Percentiles rank a stretch among this genome's conserved stretches.
phyloP scores from a whole-genome alignment of 2,888 invertebrate genomes.

The Drosophila mercatorum region DNA sequence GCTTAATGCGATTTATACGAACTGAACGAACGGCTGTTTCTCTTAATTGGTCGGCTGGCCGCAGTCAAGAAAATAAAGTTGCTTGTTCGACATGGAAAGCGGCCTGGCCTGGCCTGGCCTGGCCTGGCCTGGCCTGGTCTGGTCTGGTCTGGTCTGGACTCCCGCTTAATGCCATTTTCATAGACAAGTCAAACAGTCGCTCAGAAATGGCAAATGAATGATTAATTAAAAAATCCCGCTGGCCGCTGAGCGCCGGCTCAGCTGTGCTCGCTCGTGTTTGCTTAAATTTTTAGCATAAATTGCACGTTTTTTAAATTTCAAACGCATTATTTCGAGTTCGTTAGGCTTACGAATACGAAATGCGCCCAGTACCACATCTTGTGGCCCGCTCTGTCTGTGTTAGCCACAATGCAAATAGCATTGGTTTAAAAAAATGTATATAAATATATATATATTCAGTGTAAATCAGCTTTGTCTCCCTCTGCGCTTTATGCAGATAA shows the following conservation, averaged over 20 bases:
- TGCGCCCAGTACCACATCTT: conserved; percentile 26
- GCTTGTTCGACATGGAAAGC: conserved; percentile 57
- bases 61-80: conserved; percentile 76
- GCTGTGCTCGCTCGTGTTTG: conserved; percentile 46
- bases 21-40: conserved; percentile 64
- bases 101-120: conserved; percentile 11
- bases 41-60: conserved; percentile 77
- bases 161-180: conserved; percentile 79
- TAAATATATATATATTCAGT: conserved; percentile 16
- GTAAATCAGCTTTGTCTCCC: conserved; percentile 37
- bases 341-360: conserved; percentile 82
- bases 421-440: conserved; percentile 48
- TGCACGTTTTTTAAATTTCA: conserved; percentile 81
- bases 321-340: conserved; percentile 84
- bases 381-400: conserved; percentile 28
- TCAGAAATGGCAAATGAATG: conserved; percentile 66
- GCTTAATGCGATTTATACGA: conserved; percentile 80
- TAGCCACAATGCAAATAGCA: conserved; percentile 74
- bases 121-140: conserved; percentile 8
- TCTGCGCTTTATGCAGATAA: conserved; percentile 69
- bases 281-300: conserved; percentile 76
- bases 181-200: conserved; percentile 74
- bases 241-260: background rate
- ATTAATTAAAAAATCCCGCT: conserved; percentile 65
- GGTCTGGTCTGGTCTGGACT: background rate